A percentile compares a stretch with the other conserved stretches of the same genome.
phyloP scores from a whole-genome alignment of 2,113 vertebrate genomes.

The Oriolus oriolus region DNA sequence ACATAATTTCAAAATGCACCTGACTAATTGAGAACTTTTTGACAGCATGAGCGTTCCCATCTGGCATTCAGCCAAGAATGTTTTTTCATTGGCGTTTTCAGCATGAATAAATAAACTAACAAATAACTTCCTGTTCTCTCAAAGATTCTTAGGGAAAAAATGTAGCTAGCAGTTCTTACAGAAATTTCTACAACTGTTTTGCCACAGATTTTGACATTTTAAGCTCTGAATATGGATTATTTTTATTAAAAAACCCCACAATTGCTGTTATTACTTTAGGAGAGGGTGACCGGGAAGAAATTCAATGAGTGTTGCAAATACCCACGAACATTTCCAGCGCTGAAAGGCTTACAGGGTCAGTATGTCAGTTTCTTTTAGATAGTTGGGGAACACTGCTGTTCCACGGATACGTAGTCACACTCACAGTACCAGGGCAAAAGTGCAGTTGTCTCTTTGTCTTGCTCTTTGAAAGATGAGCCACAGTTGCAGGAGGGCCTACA shows the following conservation, averaged over 20 bases:
- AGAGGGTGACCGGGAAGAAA: background rate
- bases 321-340: fast-evolving
- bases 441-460: background rate
- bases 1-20: background rate
- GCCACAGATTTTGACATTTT: background rate
- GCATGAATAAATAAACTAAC: background rate
- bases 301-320: background rate
- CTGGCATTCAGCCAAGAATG: background rate
- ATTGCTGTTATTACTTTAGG: background rate
- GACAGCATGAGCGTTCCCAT: background rate
- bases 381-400: background rate
- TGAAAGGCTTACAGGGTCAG: background rate
- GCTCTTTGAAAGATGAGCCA: background rate
- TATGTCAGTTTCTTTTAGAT: background rate
- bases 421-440: fast-evolving
- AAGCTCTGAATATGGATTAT: background rate
- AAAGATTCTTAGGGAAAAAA: background rate
- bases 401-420: background rate
- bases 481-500: background rate
- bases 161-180: background rate
- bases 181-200: background rate
- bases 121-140: background rate
- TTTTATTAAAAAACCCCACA: background rate
- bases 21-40: background rate
- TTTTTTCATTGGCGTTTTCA: background rate